Conservation (phyloP, 2,113 vertebrate species). For the Tyrannus savana region DNA sequence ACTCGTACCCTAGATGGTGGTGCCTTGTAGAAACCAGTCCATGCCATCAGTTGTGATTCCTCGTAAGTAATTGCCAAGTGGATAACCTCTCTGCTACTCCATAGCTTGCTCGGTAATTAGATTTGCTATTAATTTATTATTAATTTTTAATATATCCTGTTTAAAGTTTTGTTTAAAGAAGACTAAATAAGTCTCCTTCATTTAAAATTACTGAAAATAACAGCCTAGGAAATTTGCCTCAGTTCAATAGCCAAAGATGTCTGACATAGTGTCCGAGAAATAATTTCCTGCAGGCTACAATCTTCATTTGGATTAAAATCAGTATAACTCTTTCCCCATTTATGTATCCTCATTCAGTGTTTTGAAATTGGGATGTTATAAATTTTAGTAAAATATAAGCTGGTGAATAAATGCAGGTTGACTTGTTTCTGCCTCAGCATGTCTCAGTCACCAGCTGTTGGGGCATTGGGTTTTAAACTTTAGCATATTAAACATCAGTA, state of each 20-base stretch:
- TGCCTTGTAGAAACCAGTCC: not conserved
- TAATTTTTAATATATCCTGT: not conserved
- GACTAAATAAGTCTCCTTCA: not conserved
- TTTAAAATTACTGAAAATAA: not conserved
- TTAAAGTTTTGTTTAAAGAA: not conserved
- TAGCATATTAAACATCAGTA: not conserved
- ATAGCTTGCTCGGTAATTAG: not conserved
- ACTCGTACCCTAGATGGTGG: no score
- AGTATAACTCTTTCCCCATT: not conserved
- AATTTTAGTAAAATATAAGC: not conserved
- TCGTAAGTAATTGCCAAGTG: rapidly evolving
- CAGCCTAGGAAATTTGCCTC: not conserved
- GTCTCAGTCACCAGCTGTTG: not conserved
- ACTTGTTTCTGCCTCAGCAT: not conserved
- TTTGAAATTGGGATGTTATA: not conserved
- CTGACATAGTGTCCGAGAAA: not conserved
- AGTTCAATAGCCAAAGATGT: not conserved
- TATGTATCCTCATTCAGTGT: not conserved
- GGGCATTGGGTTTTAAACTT: not conserved
- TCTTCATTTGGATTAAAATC: not conserved
- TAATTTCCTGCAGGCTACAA: not conserved
- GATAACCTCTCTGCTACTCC: not conserved
- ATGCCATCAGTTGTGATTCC: rapidly evolving
- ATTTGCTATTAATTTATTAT: not conserved
- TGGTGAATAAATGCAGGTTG: not conserved